These are phyloP conservation scores for Sesia bembeciformis DNA, from an alignment of 2,888 invertebrate genomes.

Conservation along the genomic window DNA sequence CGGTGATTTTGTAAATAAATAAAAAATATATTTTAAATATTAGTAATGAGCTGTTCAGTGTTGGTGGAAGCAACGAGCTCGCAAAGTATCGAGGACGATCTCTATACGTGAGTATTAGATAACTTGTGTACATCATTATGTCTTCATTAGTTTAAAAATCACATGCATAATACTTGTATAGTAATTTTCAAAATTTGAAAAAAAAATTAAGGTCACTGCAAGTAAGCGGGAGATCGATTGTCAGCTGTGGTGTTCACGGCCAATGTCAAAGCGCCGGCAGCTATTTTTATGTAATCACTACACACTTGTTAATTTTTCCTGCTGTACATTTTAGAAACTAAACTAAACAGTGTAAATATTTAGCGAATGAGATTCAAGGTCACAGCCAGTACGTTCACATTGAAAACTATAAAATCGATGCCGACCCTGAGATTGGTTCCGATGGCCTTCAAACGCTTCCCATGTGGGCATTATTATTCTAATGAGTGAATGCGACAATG, in stretches of 20 bases:
- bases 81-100: conserved; percentile 41
- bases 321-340: not conserved
- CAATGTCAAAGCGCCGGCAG: not conserved
- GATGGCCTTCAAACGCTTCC: too few species aligned
- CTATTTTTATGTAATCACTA: not conserved
- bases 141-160: not conserved
- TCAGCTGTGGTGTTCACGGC: not conserved
- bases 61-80: conserved; percentile 47
- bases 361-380: not conserved
- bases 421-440: not conserved
- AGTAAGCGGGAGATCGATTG: not conserved
- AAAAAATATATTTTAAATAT: conserved; percentile 6
- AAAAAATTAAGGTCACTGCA: not conserved
- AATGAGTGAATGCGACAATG: too few species aligned
- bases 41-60: conserved; percentile 43
- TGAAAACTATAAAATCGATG: not conserved
- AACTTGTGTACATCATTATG: not conserved
- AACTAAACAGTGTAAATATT: not conserved
- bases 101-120: conserved; percentile 47
- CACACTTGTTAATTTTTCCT: not conserved
- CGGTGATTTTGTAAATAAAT: conserved; percentile 2
- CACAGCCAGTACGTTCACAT: not conserved
- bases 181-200: not conserved
- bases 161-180: not conserved
- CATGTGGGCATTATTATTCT: too few species aligned